These are phyloP conservation scores for Bovichtus diacanthus DNA, from an alignment of 2,797 vertebrate species.

Conservation along the genomic window DNA sequence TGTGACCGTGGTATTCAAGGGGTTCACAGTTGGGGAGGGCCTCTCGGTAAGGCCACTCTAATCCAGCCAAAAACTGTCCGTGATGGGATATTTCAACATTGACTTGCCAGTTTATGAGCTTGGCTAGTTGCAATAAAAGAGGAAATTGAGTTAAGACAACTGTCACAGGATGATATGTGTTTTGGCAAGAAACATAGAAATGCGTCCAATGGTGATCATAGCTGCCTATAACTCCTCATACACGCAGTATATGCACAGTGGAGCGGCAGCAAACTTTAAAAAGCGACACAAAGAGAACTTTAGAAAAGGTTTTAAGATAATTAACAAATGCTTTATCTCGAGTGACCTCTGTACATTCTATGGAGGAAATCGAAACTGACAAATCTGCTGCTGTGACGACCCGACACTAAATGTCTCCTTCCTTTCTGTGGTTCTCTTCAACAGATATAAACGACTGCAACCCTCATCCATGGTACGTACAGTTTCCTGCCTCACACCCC, in stretches of 20 bases:
- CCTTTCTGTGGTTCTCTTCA: constrained; percentile 34
- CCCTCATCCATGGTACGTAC: constrained; percentile 96
- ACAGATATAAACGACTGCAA: constrained; percentile 97
- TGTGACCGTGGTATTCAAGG: neutral
- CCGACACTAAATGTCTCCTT: neutral
- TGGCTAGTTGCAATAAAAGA: neutral
- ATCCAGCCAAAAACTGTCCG: neutral
- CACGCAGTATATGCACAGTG: neutral
- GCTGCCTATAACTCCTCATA: neutral
- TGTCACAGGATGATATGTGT: neutral
- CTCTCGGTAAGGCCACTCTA: neutral
- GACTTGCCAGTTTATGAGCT: neutral
- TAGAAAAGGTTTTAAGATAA: neutral
- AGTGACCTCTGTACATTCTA: neutral
- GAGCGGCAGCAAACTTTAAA: neutral
- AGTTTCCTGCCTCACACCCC: constrained; percentile 7
- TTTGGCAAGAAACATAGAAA: neutral
- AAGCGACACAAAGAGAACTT: neutral
- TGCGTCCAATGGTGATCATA: neutral
- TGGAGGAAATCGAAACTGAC: neutral
- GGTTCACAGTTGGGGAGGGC: neutral
- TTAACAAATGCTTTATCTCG: neutral
- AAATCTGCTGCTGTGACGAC: neutral
- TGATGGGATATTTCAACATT: neutral
- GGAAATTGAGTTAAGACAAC: neutral